Conservation (phyloP, 2,888 invertebrate species). For the Ophion ventricosus region DNA sequence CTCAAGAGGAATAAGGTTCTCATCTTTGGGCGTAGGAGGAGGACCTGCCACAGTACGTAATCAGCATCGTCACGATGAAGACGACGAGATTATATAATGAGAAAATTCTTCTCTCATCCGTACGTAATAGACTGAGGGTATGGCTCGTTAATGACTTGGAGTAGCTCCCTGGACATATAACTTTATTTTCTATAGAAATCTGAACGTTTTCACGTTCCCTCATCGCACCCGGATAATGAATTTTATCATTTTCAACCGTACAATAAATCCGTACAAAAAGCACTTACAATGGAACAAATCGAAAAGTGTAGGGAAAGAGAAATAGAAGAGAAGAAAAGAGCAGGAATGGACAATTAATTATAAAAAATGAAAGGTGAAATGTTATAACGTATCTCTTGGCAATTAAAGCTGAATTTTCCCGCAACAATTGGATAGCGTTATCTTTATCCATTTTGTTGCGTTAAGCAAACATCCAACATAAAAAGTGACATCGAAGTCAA, state of each 20-base stretch:
- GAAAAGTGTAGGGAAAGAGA: background rate
- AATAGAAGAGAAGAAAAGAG: background rate
- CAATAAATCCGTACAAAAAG: background rate
- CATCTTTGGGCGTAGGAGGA: slow-evolving; percentile 5
- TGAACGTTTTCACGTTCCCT: slow-evolving; percentile 3
- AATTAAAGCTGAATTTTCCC: background rate
- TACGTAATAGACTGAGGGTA: slow-evolving; percentile 35
- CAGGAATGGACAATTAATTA: background rate
- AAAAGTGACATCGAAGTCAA: background rate
- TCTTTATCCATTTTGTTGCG: background rate
- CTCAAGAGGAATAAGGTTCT: slow-evolving; percentile 1
- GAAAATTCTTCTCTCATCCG: slow-evolving; percentile 40
- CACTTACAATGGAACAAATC: background rate
- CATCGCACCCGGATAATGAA: background rate
- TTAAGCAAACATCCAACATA: background rate
- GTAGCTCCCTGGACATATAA: slow-evolving; percentile 15
- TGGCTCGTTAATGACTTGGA: slow-evolving; percentile 45
- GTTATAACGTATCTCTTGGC: background rate
- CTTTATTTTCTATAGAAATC: slow-evolving; percentile 32
- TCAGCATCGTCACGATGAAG: slow-evolving; percentile 26
- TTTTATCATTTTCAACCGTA: slow-evolving; percentile 1
- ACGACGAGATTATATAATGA: slow-evolving; percentile 32
- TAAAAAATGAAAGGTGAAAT: background rate
- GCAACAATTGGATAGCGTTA: background rate
- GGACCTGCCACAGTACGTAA: slow-evolving; percentile 15